Percentiles rank a stretch among this genome's conserved stretches.
Conservation (phyloP, 2,113 vertebrate species). For the Prionailurus viverrinus region DNA sequence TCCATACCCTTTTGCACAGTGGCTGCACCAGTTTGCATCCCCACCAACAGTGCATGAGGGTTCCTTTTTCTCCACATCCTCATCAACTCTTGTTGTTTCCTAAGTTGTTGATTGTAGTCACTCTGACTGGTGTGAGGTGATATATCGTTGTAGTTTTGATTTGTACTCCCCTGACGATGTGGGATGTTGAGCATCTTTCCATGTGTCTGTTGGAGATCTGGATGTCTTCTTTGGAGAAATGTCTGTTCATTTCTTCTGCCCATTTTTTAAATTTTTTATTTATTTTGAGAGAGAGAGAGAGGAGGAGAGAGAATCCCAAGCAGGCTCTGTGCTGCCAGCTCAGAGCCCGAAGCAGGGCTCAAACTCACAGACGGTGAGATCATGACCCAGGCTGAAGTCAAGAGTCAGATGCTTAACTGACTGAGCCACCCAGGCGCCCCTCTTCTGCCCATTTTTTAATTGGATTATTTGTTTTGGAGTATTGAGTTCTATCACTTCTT, state of each 20-base stretch:
- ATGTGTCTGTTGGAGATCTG: neutral
- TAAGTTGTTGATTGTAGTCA: neutral
- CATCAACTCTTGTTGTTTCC: neutral
- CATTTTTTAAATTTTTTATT: neutral
- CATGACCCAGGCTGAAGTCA: no score
- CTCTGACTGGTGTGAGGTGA: neutral
- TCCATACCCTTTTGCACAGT: neutral
- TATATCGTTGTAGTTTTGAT: neutral
- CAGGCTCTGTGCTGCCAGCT: no score
- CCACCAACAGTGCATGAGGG: neutral
- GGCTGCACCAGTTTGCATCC: neutral
- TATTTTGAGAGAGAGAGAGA: no score
- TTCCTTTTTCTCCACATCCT: neutral
- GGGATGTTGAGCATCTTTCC: neutral
- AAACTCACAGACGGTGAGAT: no score
- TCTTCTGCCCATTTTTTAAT: neutral
- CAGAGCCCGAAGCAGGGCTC: no score
- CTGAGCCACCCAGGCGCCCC: no score
- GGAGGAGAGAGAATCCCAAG: no score
- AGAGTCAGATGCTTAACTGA: no score
- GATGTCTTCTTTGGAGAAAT: neutral
- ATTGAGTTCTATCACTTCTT: neutral
- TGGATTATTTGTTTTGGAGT: neutral
- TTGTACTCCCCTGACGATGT: neutral
- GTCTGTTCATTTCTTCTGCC: neutral